A percentile compares a stretch with the other conserved stretches of the same genome.
These are phyloP conservation scores for Molossus molossus DNA, from an alignment of 2,797 vertebrate species.

Conservation along the genomic window DNA sequence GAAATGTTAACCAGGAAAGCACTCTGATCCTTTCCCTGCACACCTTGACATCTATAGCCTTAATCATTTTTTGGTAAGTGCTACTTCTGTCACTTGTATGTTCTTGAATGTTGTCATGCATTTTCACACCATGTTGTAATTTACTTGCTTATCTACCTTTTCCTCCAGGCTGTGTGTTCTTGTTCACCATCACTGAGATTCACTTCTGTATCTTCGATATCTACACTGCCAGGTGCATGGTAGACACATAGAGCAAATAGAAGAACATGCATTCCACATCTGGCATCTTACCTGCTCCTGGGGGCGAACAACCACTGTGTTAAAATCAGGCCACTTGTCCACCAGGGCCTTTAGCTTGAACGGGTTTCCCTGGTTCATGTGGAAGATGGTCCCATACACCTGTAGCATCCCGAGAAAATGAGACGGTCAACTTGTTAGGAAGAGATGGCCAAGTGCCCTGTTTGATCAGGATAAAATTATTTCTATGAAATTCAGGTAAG, in stretches of 20 bases:
- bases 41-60: background rate
- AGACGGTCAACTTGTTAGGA: background rate
- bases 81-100: background rate
- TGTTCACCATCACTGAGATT: background rate
- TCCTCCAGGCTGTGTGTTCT: background rate
- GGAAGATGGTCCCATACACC: conserved; percentile 76
- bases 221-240: background rate
- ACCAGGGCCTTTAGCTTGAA: conserved; percentile 77
- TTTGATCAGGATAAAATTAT: background rate
- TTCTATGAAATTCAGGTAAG: background rate
- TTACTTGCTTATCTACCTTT: background rate
- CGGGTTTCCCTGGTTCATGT: conserved; percentile 77
- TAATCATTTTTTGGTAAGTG: background rate
- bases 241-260: background rate
- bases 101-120: background rate
- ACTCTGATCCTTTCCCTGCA: background rate
- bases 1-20: background rate
- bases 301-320: conserved; percentile 76
- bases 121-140: background rate
- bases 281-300: conserved; percentile 68
- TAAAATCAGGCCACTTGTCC: conserved; percentile 82
- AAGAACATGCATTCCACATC: background rate
- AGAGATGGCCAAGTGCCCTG: background rate
- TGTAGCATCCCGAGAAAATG: background rate
- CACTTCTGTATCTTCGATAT: background rate